A percentile compares a stretch with the other conserved stretches of the same genome.
Conservation (phyloP, 2,797 vertebrate species). For the Leuciscus waleckii region DNA sequence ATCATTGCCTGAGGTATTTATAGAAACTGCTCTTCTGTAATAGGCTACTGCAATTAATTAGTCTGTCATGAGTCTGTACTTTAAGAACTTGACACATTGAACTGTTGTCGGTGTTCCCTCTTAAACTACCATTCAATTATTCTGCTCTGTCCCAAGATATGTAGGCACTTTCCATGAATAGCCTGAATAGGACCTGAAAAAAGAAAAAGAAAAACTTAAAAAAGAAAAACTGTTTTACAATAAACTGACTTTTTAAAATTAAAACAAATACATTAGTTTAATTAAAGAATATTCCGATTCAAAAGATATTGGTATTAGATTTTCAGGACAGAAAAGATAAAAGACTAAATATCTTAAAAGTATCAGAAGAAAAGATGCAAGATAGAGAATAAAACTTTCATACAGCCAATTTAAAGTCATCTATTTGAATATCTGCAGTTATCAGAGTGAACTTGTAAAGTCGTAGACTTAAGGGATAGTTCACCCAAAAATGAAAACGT, state of each 20-base stretch:
- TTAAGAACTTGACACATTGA: not conserved
- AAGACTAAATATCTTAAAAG: not conserved
- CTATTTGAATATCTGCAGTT: not conserved
- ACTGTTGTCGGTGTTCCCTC: not conserved
- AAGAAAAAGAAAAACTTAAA: not conserved
- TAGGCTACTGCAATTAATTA: constrained; percentile 1
- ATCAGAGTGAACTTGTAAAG: too few relatives aligned
- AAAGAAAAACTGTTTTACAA: not conserved
- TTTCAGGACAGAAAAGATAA: not conserved
- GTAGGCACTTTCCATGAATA: not conserved
- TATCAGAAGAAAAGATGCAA: too few relatives aligned
- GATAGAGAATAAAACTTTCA: not conserved
- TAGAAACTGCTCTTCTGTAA: not conserved
- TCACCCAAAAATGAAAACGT: too few relatives aligned
- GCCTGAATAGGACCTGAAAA: not conserved
- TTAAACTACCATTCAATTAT: not conserved
- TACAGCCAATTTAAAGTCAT: not conserved
- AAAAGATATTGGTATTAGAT: not conserved
- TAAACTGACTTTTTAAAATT: not conserved
- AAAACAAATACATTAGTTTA: not conserved
- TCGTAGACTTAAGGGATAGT: too few relatives aligned
- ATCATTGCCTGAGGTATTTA: constrained; percentile 1
- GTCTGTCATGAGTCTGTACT: not conserved
- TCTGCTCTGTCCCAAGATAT: not conserved
- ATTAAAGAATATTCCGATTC: not conserved